Evolutionary conservation across 1,140 invertebrate genomes (phyloP).

Genomic region (Bombyx mandarina): DNA sequence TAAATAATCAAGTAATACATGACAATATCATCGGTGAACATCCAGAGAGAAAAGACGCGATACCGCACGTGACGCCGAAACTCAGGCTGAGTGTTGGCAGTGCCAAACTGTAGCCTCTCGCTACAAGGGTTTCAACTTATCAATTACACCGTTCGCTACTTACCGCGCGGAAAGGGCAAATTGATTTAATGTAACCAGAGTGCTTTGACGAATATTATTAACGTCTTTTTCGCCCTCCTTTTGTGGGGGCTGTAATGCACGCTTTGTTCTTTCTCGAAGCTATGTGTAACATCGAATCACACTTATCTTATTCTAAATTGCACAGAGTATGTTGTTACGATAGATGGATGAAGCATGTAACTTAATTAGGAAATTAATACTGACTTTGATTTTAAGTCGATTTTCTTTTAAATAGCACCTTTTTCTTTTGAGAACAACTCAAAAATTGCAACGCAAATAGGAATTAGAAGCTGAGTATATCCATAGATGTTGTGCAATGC

Average conservation of each 20-base stretch:
- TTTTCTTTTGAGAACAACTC: too few relatives aligned
- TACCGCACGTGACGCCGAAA: slow-evolving; percentile 35
- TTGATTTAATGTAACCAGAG: slow-evolving; percentile 70
- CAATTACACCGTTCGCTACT: slow-evolving; percentile 70
- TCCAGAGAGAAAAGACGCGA: slow-evolving; percentile 23
- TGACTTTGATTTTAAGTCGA: too few relatives aligned
- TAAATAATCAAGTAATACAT: too few relatives aligned
- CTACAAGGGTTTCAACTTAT: slow-evolving; percentile 71
- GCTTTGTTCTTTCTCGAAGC: slow-evolving; percentile 61
- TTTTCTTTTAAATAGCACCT: too few relatives aligned
- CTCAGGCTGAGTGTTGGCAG: slow-evolving; percentile 33
- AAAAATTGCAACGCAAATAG: too few relatives aligned
- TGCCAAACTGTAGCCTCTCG: slow-evolving; percentile 58
- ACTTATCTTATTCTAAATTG: slow-evolving; percentile 47
- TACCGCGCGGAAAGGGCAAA: slow-evolving; percentile 68
- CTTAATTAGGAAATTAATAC: too few relatives aligned
- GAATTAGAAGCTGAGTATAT: too few relatives aligned
- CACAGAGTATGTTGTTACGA: not conserved
- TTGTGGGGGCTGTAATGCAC: slow-evolving; percentile 38
- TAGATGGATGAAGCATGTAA: not conserved
- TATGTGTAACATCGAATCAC: slow-evolving; percentile 53
- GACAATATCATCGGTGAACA: slow-evolving; percentile 23
- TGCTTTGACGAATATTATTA: slow-evolving; percentile 71
- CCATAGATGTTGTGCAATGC: too few relatives aligned
- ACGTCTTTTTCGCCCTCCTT: slow-evolving; percentile 63